phyloP scores from a whole-genome alignment of 2,888 invertebrate genomes.

The Heliconius charithonia region DNA sequence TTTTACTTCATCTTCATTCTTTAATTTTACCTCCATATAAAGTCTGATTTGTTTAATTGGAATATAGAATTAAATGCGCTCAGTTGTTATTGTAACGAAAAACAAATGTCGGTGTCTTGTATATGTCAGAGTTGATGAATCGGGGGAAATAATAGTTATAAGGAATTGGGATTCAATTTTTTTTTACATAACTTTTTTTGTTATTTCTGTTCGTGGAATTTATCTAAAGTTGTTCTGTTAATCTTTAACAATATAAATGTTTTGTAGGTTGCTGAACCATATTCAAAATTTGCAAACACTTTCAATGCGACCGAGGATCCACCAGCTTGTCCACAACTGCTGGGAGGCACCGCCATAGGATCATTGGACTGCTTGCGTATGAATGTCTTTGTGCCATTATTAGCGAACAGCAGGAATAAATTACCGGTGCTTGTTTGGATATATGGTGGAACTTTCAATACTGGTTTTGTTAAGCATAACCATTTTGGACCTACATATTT shows the following conservation, averaged over 20 bases:
- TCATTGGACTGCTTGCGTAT: slow-evolving; percentile 62
- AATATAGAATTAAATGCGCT: too few relatives aligned
- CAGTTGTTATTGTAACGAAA: too few relatives aligned
- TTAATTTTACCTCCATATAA: too few relatives aligned
- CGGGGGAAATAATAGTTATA: too few relatives aligned
- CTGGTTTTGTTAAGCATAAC: slow-evolving; percentile 56
- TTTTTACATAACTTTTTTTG: too few relatives aligned
- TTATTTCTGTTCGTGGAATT: background rate
- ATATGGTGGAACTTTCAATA: slow-evolving; percentile 59
- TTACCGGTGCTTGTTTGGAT: slow-evolving; percentile 65
- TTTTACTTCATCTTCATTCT: too few relatives aligned
- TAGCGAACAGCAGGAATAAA: slow-evolving; percentile 53
- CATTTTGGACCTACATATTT: slow-evolving; percentile 59
- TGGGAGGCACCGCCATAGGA: slow-evolving; percentile 54
- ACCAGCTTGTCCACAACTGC: slow-evolving; percentile 61
- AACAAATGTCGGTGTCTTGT: too few relatives aligned
- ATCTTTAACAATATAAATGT: background rate
- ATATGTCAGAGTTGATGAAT: too few relatives aligned
- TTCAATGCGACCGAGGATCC: slow-evolving; percentile 65
- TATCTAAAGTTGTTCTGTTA: background rate
- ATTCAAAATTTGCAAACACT: slow-evolving; percentile 55
- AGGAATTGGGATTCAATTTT: too few relatives aligned
- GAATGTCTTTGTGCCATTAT: slow-evolving; percentile 62
- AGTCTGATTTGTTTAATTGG: too few relatives aligned
- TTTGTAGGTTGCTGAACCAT: slow-evolving; percentile 58